phyloP scores from a whole-genome alignment of 2,888 invertebrate genomes.

The Ophion costatus region DNA sequence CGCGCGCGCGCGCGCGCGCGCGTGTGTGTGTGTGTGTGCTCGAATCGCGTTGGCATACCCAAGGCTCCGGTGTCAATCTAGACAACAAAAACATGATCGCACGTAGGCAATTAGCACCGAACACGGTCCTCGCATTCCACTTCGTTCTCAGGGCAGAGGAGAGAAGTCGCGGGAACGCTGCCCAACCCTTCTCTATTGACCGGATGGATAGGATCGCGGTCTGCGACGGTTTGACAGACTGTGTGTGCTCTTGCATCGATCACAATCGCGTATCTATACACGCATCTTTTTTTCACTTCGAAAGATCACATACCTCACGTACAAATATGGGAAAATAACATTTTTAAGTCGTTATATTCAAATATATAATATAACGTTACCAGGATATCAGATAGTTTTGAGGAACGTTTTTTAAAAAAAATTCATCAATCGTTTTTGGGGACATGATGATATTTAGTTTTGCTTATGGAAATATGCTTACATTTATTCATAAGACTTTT shows the following conservation, averaged over 20 bases:
- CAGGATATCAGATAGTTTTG: too few species aligned
- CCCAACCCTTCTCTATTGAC: slow-evolving; percentile 52
- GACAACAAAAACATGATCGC: slow-evolving; percentile 69
- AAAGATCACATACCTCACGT: not conserved
- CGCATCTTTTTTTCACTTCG: slow-evolving; percentile 2
- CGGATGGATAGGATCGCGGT: slow-evolving; percentile 9
- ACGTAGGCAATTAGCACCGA: slow-evolving; percentile 72
- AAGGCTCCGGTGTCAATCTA: slow-evolving; percentile 56
- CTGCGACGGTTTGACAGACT: not conserved
- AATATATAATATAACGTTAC: not conserved
- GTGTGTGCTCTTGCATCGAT: slow-evolving; percentile 28
- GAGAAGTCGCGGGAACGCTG: slow-evolving; percentile 19
- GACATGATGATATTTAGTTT: too few species aligned
- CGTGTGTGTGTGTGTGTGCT: not conserved
- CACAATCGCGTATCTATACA: slow-evolving; percentile 37
- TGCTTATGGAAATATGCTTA: too few species aligned
- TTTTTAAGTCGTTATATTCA: too few species aligned
- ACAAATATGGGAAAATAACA: too few species aligned
- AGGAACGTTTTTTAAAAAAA: too few species aligned
- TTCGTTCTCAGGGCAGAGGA: slow-evolving; percentile 30
- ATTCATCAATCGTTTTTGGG: too few species aligned
- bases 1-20: not conserved
- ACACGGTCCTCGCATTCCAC: slow-evolving; percentile 71
- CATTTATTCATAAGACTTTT: too few species aligned
- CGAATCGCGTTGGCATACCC: slow-evolving; percentile 42